These are phyloP conservation scores for Nasonia longicornis DNA, from an alignment of 1,140 invertebrate species.

Conservation along the genomic window DNA sequence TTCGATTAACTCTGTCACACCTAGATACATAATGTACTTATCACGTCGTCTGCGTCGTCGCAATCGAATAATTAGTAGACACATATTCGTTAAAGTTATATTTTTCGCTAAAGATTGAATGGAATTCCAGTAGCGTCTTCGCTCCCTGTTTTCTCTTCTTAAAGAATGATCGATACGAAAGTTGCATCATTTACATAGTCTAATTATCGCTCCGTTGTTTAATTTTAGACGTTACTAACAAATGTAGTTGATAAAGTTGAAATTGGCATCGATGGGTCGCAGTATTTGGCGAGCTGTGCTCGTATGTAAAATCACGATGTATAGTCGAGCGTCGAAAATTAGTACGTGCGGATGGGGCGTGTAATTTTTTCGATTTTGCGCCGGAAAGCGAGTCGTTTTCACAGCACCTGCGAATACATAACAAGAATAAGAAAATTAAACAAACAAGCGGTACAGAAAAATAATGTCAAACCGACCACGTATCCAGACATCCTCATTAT, in stretches of 20 bases:
- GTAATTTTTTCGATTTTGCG: slow-evolving; percentile 22
- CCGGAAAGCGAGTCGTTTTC: slow-evolving; percentile 42
- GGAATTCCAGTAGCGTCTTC: not conserved
- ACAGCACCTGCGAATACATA: slow-evolving; percentile 10
- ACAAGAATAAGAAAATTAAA: not conserved
- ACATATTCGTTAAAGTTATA: not conserved
- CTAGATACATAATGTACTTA: not conserved
- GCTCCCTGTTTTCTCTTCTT: slow-evolving; percentile 15
- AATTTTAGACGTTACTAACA: slow-evolving; percentile 39
- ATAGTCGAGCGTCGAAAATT: slow-evolving; percentile 4
- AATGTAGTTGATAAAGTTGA: slow-evolving; percentile 30
- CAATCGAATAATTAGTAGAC: not conserved
- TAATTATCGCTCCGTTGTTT: slow-evolving; percentile 34
- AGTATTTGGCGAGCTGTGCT: slow-evolving; percentile 44
- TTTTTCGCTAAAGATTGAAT: slow-evolving; percentile 14
- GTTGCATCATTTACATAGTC: slow-evolving; percentile 39
- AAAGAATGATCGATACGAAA: slow-evolving; percentile 24
- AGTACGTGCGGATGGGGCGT: not conserved
- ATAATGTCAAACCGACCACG: slow-evolving; percentile 22
- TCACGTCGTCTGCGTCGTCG: not conserved
- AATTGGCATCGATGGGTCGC: slow-evolving; percentile 38
- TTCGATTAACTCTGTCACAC: not conserved
- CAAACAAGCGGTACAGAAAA: slow-evolving; percentile 1
- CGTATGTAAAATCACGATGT: slow-evolving; percentile 30
- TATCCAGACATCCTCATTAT: slow-evolving; percentile 32